These are phyloP conservation scores for Rhagologus leucostigma DNA, from an alignment of 2,113 vertebrate genomes.

Conservation along the genomic window DNA sequence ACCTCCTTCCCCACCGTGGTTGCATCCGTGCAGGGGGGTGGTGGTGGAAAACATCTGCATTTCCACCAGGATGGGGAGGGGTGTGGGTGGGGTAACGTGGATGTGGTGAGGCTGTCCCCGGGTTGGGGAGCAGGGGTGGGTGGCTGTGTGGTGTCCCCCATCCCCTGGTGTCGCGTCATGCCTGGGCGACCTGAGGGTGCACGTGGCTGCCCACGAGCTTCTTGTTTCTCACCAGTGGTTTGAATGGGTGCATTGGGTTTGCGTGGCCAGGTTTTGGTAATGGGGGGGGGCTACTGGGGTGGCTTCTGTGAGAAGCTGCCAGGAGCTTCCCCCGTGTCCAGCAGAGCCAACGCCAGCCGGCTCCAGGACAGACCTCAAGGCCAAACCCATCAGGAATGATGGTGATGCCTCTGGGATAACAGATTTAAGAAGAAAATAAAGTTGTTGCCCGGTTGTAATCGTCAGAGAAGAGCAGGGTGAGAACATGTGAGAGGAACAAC, in stretches of 20 bases:
- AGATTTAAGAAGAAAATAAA: not conserved
- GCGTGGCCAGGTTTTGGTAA: fast-evolving
- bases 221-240: not conserved
- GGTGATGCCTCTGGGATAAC: not conserved
- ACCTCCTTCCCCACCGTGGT: fast-evolving
- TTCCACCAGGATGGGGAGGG: not conserved
- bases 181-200: not conserved
- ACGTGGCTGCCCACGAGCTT: fast-evolving
- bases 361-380: not conserved
- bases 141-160: not conserved
- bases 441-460: not conserved
- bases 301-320: not conserved
- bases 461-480: not conserved
- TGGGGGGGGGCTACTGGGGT: fast-evolving
- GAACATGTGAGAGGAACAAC: not conserved
- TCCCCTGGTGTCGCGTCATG: not conserved
- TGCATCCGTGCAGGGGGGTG: fast-evolving
- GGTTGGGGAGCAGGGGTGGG: not conserved
- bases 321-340: not conserved
- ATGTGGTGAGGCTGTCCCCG: not conserved
- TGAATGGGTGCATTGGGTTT: not conserved
- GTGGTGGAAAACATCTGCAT: not conserved
- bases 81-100: fast-evolving
- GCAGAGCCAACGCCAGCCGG: not conserved
- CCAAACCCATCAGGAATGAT: not conserved